Evolutionary conservation across 2,113 vertebrate genomes (phyloP), one percentile per base, ranked within the genome.

Genomic region (Herpetotheres cachinnans): DNA sequence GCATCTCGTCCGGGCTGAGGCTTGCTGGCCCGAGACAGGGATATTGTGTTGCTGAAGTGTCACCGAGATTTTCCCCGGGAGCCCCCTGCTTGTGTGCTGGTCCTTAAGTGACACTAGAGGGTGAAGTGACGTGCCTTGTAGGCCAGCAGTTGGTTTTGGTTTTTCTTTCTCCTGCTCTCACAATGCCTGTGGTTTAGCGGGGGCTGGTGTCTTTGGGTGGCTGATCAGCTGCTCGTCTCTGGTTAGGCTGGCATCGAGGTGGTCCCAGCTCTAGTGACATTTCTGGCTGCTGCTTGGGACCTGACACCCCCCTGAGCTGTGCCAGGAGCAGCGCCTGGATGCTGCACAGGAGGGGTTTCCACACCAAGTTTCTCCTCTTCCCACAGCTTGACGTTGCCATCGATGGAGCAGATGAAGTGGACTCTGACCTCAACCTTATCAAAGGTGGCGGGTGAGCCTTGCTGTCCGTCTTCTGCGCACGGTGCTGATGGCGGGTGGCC

Each of bases 401-500:
- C 0, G 99, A 99, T n/a, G 99, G 99, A 42, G 99, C 99, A 5
- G 99, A 99, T 54, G 99, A 99, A 96, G 99, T 99, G 66, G 99
- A 99, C 81, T 96, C 97, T 12, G 97, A 99, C 15, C 99, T 99
- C 87, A 99, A 99, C 29, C 98, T 99, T 96, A 99, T 99, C 91
- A 99, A 99, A 98, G 99, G 99, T 32, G 99, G 99, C 82, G 99
- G 99, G 99, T 99, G 98, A 99, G 99, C 97, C 52, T 55, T 65
- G 55, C 56, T 49, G 46, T 56, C 66, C 0, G 0, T 81, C 20
- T 16, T 82, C 61, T 47, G 52, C 58, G 29, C 15, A 11, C 0
- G 6, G 67, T 2, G 7, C n/a, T 72, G 62, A 19, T 59, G 70
- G 7, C 0, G 2, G 47, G 58, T 42, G 54, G 67, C 55, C 61